Percentiles rank a stretch among this genome's conserved stretches.
These are phyloP conservation scores for Columba janthina DNA, from an alignment of 2,113 vertebrate species.

Conservation along the genomic window DNA sequence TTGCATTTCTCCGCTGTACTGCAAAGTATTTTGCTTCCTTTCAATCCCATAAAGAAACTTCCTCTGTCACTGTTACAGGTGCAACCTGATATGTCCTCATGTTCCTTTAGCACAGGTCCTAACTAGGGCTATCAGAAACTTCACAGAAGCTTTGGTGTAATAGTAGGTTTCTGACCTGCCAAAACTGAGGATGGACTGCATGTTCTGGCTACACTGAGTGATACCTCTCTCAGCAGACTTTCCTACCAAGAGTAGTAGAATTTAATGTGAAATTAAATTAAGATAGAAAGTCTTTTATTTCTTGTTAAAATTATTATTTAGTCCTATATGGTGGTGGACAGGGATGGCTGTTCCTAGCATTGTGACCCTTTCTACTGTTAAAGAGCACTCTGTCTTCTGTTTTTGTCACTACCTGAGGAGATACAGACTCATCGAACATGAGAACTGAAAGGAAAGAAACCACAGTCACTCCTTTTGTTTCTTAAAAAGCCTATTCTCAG, in stretches of 20 bases:
- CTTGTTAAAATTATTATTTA: not conserved
- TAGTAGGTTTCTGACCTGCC: not conserved
- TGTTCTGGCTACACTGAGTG: not conserved
- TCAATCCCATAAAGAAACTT: not conserved
- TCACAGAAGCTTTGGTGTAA: not conserved
- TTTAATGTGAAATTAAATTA: not conserved
- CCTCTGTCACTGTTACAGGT: not conserved
- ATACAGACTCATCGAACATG: not conserved
- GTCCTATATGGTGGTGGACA: not conserved
- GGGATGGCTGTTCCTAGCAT: not conserved
- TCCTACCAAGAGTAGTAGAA: not conserved
- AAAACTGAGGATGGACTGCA: not conserved
- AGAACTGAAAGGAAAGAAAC: not conserved
- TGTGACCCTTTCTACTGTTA: not conserved
- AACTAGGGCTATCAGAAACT: not conserved
- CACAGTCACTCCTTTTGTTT: not conserved
- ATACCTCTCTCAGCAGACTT: not conserved
- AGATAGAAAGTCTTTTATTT: not conserved
- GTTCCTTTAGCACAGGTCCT: not conserved
- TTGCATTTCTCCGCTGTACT: not conserved
- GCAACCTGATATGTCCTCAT: not conserved
- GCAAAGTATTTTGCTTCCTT: not conserved
- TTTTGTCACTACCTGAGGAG: not conserved
- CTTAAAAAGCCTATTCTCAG: not conserved
- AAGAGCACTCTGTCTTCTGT: not conserved